These are phyloP conservation scores for Mormyrus lacerda DNA, from an alignment of 2,113 vertebrate species.

Conservation along the genomic window DNA sequence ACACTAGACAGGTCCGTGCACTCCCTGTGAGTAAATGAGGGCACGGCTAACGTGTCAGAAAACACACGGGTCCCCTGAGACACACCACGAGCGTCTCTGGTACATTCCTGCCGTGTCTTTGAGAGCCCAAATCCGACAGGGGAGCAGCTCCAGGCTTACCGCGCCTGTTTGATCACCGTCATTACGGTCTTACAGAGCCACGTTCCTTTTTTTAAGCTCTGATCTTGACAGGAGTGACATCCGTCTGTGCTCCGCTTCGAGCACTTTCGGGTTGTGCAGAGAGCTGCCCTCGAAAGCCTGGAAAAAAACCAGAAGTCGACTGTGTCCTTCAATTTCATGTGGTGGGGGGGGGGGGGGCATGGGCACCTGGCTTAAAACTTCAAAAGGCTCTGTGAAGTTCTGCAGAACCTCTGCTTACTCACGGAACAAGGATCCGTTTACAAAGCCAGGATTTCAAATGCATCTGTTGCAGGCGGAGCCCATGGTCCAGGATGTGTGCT, in stretches of 20 bases:
- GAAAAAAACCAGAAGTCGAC: not conserved
- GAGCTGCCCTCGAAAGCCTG: not conserved
- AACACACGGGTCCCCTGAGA: not conserved
- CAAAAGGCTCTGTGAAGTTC: not conserved
- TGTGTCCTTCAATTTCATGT: not conserved
- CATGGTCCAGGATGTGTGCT: not conserved
- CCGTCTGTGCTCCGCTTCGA: not conserved
- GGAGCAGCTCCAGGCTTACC: not conserved
- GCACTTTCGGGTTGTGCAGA: not conserved
- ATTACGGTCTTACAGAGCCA: not conserved
- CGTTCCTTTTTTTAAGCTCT: not conserved
- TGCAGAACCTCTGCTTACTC: not conserved
- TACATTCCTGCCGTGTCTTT: not conserved
- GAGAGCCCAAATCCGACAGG: not conserved
- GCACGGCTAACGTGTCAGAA: not conserved
- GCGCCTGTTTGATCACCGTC: not conserved
- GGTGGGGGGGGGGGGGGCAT: not conserved
- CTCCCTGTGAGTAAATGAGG: not conserved
- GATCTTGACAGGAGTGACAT: not conserved
- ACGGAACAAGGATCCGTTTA: not conserved
- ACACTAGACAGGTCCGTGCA: not conserved
- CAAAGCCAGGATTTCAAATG: not conserved
- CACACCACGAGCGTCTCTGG: not conserved
- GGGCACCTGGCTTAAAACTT: not conserved
- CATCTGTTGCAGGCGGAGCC: not conserved